Evolutionary conservation across 2,797 vertebrate genomes (phyloP), one percentile per base, ranked within the genome.

Genomic region (Pseudopleuronectes americanus): DNA sequence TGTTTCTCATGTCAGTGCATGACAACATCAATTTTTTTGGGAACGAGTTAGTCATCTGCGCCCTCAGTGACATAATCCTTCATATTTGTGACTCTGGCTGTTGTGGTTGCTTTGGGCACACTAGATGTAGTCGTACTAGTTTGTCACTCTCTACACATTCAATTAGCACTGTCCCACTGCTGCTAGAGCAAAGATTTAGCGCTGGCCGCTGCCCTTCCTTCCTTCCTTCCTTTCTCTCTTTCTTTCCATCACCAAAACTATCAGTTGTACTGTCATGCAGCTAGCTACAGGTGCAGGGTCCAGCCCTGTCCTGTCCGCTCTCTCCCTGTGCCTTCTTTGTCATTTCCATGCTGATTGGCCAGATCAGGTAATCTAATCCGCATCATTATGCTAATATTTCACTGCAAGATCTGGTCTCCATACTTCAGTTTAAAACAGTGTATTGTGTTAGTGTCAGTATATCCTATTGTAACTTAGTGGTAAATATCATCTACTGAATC

Each of bases 271-370:
- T 71, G 82, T 85, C 81, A 31, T n/a, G 77, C 82, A 77, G 80
- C 79, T 77, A 66, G 80, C 76, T 73, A 74, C 83, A 72, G 81
- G 71, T 57, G 74, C 77, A 66, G 76, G 73, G 71, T 79, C 56
- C n/a, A 12, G 26, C 68, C 85, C 79, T 71, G 76, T 84, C 73
- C 81, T 74, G 79, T 84, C 69, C 57, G 81, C 80, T 89, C 79
- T 84, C 84, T 89, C 77, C 85, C 89, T 88, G 94, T 95, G 94
- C 94, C 94, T 95, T 95, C 88, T 86, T 90, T 63, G 65, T 86
- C 82, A 84, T 85, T 74, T 90, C 79, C 71, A 72, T 72, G 77
- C 64, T 48, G 59, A 78, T 52, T 45, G 80, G 75, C 80, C 75
- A 79, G 76, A 76, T 79, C 43, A 0, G 62, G 23, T 45, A 23